Base-by-base conservation (phyloP, 2,113 vertebrate species). In the Otis tarda region DNA sequence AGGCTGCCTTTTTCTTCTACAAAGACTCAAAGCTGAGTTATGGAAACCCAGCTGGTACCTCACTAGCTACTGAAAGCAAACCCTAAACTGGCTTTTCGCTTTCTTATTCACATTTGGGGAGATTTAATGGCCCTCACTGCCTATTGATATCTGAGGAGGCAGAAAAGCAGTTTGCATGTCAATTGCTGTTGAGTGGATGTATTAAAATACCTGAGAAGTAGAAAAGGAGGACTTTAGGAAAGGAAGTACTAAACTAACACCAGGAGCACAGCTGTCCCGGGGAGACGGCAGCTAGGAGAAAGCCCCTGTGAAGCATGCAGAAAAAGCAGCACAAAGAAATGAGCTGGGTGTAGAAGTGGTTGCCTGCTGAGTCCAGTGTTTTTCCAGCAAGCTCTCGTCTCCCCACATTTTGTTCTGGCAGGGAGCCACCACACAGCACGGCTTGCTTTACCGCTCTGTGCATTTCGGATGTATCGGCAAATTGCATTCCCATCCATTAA, bases 401-500 rank as follows among this genome's bases (percentile, higher is more conserved):
- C 31, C 13, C 10, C 9, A 4, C 5, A 3, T 23, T 71, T 76
- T 65, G 53, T 7, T 56, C 63, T 57, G 39, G 8, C 63, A 77
- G 53, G 24, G 5, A 85, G 2, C 21, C 55, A 50, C 35, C 24
- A 65, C 0, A 0, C 6, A 73, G 16, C 20, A 23, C 11, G 25
- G 30, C 14, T 92, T 47, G 50, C 67, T 88, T 88, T 69, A 52
- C n/a, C 27, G 35, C 12, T 73, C 11, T 9, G 2, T 47, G 39
- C 5, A 12, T 65, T 73, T 88, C 56, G 37, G 81, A 84, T 0
- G 0, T 13, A 43, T 9, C 18, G 33, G 18, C 39, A 82, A 88
- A 71, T 68, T 71, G 77, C 10, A 39, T 19, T 61, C 37, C 17
- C 0, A 0, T 61, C 12, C 9, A 33, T 39, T 45, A 47, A 1